Evolutionary conservation across 2,797 vertebrate species (phyloP), one percentile per base, ranked within the genome.

Genomic region (Alauda arvensis): DNA sequence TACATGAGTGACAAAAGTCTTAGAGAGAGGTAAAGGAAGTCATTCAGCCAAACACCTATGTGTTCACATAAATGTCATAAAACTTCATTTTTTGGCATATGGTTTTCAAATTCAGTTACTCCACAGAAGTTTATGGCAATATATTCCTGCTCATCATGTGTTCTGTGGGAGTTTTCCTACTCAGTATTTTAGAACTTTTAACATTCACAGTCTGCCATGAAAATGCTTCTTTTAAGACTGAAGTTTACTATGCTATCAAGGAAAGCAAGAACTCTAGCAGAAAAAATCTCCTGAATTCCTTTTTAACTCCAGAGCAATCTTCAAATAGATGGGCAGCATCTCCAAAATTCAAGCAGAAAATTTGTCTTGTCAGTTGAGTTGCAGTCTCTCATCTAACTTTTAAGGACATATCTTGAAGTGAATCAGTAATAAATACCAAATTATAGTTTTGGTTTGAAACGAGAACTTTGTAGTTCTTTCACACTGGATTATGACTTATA

Each of bases 131-230:
- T 78, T 79, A 52, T 78, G 42, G 72, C 52, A 69, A 61, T 77
- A 49, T 72, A 77, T 83, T 89, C 84, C 53, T 55, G 59, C 34
- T 94, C 34, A 78, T 92, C 85, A 68, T 88, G 91, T 84, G 87
- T 90, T 93, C 82, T 88, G 84, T 86, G 77, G 81, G 89, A 91
- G 70, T 83, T 92, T 74, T 93, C 77, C 70, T 83, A 75, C 14
- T 4, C 53, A 87, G 55, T 53, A 67, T 77, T 85, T 91, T 86
- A 92, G 88, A 83, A 53, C 33, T 70, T 85, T 14, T 83, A 76
- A 43, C 72, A 26, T 72, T 85, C 72, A 62, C 42, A 72, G 37
- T 60, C 74, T 81, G n/a, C 76, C 33, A 63, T 91, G 80, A 62
- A 80, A 91, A 48, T 43, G 4, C 60, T 93, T 69, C 81, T 90